Conservation (phyloP, 2,888 invertebrate genomes). For the Melanotus villosus region DNA sequence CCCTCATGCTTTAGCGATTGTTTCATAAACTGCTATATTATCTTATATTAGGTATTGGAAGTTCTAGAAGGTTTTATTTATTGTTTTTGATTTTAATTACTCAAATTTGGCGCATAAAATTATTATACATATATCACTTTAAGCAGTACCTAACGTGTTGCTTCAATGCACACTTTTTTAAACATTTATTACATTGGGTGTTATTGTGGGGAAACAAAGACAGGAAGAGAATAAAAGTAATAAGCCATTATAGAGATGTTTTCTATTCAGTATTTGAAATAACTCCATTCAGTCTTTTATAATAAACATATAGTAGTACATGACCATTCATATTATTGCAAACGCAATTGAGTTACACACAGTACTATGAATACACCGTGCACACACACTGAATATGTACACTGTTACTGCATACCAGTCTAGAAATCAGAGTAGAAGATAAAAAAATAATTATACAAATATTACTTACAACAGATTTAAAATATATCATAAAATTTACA, state of each 20-base stretch:
- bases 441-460: conserved; percentile 41
- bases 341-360: conserved; percentile 69
- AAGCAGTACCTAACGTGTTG: too few species aligned
- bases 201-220: too few species aligned
- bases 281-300: conserved; percentile 71
- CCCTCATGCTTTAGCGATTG: too few species aligned
- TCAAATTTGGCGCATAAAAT: too few species aligned
- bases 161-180: too few species aligned
- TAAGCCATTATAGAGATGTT: conserved; percentile 53
- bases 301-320: conserved; percentile 69
- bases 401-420: conserved; percentile 51
- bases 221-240: too few species aligned
- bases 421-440: conserved; percentile 40
- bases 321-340: conserved; percentile 70
- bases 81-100: too few species aligned
- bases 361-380: conserved; percentile 69
- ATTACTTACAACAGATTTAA: conserved; percentile 24
- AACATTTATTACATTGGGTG: too few species aligned
- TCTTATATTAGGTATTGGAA: too few species aligned
- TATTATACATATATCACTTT: too few species aligned
- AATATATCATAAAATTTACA: conserved; percentile 36
- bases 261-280: conserved; percentile 68
- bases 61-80: too few species aligned
- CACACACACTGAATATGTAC: conserved; percentile 66
- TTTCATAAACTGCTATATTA: too few species aligned